Base-by-base conservation (phyloP, 1,140 invertebrate species). In the Scylla paramamosain region DNA sequence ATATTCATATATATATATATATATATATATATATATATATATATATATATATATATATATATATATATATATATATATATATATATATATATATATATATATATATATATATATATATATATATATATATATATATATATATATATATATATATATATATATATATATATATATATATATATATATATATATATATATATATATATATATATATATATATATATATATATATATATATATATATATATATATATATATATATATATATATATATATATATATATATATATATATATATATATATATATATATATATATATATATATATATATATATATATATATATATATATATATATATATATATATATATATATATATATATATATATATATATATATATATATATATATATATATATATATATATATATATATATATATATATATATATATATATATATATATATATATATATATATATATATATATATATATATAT, bases 401-500 rank as follows among this genome's bases (percentile, higher is more conserved):
- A 77, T 77, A 77, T 77, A 77, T 77, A 77, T 77, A 77, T 77
- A 77, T 77, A 77, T 77, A 77, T 77, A 77, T 77, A 77, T 25
- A 77, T 25, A 77, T 77, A 77, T 77, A 77, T 77, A 77, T 77
- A 77, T 77, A 77, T 77, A 77, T 25, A 77, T 25, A 77, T 77
- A 77, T 77, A 77, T 77, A 87, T 87, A 31, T 87, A 87, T 87
- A 87, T 87, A 87, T 87, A 87, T 87, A 87, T 28, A 87, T 28
- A 87, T 87, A 87, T 87, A 87, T 87, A 87, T 87, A 87, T 87
- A 87, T 87, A 87, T 87, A 87, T 28, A 87, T 28, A 87, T 28
- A 87, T 87, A 87, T 87, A 87, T 31, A 87, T 87, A 87, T 87
- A 87, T 87, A 87, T 31, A 87, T 87, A 87, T 87, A 87, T 87